Conservation (phyloP, 2,113 vertebrate genomes). For the Otis tarda region DNA sequence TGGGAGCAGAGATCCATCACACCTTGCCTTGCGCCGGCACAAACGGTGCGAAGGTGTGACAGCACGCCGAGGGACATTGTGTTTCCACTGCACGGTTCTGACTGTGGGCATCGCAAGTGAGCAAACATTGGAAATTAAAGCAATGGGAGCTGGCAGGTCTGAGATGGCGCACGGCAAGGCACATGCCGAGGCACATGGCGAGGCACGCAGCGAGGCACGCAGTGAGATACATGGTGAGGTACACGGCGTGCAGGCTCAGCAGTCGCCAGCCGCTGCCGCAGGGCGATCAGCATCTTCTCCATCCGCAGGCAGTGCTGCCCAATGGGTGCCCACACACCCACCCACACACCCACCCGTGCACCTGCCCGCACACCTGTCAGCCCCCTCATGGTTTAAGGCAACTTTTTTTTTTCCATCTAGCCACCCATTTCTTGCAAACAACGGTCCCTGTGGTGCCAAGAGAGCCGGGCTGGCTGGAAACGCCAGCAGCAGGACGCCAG, state of each 20-base stretch:
- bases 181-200: background rate
- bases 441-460: background rate
- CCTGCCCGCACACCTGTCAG: background rate
- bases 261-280: background rate
- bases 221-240: no score
- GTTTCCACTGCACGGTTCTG: background rate
- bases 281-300: background rate
- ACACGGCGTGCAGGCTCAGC: background rate
- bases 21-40: background rate
- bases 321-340: no score
- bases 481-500: background rate
- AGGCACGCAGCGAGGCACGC: no score
- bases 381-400: background rate
- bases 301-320: background rate
- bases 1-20: background rate
- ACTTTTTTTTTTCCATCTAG: background rate
- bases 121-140: background rate
- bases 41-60: background rate
- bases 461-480: background rate
- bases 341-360: no score
- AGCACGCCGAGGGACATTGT: rapidly evolving
- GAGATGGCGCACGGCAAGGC: no score
- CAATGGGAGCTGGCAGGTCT: no score
- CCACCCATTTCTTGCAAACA: background rate
- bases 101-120: background rate